Conservation (phyloP, 2,888 invertebrate species). For the Chaitophorus viminalis region DNA sequence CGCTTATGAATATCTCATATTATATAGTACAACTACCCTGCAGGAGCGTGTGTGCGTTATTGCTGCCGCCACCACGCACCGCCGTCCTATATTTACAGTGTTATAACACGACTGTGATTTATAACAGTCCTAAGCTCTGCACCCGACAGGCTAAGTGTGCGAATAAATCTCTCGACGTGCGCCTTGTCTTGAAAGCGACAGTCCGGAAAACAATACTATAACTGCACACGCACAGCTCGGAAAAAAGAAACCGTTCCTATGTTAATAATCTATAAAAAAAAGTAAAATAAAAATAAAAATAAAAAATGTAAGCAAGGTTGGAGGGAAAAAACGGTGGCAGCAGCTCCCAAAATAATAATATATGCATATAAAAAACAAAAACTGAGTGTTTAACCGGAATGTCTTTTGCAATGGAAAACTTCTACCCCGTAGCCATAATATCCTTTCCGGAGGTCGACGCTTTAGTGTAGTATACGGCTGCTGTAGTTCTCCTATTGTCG, state of each 20-base stretch:
- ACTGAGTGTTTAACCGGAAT: slow-evolving; percentile 46
- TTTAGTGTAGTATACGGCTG: neutral
- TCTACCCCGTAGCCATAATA: neutral
- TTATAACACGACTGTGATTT: slow-evolving; percentile 59
- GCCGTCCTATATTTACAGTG: neutral
- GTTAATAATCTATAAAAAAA: slow-evolving; percentile 49
- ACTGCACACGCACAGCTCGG: neutral
- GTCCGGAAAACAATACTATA: slow-evolving; percentile 56
- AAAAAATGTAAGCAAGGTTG: neutral
- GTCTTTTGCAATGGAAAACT: slow-evolving; percentile 49
- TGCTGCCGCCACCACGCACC: too few species aligned
- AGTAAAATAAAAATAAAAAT: neutral
- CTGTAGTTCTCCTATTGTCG: neutral
- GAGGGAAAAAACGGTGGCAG: neutral
- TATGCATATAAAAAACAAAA: slow-evolving; percentile 39
- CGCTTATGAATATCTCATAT: slow-evolving; percentile 43
- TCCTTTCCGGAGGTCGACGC: slow-evolving; percentile 52
- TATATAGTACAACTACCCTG: neutral
- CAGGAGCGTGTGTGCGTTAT: neutral
- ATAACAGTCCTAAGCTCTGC: slow-evolving; percentile 55
- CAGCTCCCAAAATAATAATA: slow-evolving; percentile 26
- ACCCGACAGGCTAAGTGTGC: slow-evolving; percentile 59
- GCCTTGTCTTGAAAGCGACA: slow-evolving; percentile 57
- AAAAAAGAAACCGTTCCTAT: slow-evolving; percentile 38
- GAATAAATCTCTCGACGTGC: slow-evolving; percentile 53